Evolutionary conservation across 2,113 vertebrate genomes (phyloP).

Genomic region (Elanus axillaris): DNA sequence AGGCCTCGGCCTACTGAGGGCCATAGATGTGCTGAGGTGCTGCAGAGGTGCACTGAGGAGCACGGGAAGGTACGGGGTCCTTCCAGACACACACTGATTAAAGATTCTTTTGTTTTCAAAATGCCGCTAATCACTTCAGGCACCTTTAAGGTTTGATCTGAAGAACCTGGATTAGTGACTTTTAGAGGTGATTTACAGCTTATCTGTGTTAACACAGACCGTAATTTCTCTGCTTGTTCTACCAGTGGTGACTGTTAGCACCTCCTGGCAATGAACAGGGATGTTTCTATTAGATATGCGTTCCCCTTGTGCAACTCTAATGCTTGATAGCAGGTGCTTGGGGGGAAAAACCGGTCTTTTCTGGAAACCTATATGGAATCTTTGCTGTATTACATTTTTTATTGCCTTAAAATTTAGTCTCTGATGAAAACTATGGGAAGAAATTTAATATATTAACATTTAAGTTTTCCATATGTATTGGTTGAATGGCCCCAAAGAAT

Average conservation of each 20-base stretch:
- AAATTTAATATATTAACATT: not conserved
- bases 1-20: not conserved
- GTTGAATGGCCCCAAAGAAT: not conserved
- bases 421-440: not conserved
- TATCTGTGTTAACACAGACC: not conserved
- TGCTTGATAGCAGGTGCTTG: not conserved
- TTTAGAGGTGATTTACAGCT: not conserved
- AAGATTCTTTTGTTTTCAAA: not conserved
- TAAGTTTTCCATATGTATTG: not conserved
- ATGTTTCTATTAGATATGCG: not conserved
- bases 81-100: not conserved
- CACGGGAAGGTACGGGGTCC: not conserved
- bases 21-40: not conserved
- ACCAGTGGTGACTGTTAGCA: not conserved
- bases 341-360: rapidly evolving
- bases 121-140: not conserved
- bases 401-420: not conserved
- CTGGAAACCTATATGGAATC: not conserved
- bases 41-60: not conserved
- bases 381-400: not conserved
- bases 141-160: not conserved
- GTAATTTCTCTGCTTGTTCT: not conserved
- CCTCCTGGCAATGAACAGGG: not conserved
- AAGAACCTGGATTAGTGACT: not conserved
- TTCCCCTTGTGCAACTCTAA: not conserved